These are phyloP conservation scores for Nestor notabilis DNA, from an alignment of 2,113 vertebrate species.

Conservation along the genomic window DNA sequence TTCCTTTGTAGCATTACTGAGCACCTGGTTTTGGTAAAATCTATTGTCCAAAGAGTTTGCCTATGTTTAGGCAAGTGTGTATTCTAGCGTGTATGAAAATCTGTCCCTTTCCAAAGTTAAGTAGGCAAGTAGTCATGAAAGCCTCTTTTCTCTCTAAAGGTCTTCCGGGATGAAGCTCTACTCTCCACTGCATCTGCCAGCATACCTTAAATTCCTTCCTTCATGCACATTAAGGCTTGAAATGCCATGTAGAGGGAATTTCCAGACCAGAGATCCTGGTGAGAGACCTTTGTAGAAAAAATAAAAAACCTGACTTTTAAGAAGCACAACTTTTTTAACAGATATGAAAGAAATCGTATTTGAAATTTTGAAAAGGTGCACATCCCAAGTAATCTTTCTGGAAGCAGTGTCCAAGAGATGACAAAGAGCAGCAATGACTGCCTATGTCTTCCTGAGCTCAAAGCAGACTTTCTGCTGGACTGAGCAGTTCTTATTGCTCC, in stretches of 20 bases:
- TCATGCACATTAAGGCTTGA: background rate
- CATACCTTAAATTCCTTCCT: background rate
- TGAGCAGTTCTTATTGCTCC: background rate
- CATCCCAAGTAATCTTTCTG: background rate
- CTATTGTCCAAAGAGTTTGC: background rate
- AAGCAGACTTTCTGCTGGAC: background rate
- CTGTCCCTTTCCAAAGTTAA: background rate
- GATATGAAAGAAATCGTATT: background rate
- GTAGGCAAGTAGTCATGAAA: background rate
- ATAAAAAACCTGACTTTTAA: background rate
- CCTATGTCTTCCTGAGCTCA: background rate
- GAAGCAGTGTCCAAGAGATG: background rate
- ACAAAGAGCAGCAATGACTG: background rate
- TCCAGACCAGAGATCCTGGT: background rate
- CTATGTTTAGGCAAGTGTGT: background rate
- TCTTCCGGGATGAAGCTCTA: background rate
- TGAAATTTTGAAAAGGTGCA: background rate
- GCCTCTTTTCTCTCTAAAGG: background rate
- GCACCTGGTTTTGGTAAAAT: background rate
- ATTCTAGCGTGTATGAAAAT: background rate
- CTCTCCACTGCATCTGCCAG: background rate
- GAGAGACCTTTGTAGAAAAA: background rate
- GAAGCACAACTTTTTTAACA: too few relatives aligned
- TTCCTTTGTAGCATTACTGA: background rate
- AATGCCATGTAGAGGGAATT: background rate